Conservation (phyloP, 2,888 invertebrate genomes). For the Globia sparganii region DNA sequence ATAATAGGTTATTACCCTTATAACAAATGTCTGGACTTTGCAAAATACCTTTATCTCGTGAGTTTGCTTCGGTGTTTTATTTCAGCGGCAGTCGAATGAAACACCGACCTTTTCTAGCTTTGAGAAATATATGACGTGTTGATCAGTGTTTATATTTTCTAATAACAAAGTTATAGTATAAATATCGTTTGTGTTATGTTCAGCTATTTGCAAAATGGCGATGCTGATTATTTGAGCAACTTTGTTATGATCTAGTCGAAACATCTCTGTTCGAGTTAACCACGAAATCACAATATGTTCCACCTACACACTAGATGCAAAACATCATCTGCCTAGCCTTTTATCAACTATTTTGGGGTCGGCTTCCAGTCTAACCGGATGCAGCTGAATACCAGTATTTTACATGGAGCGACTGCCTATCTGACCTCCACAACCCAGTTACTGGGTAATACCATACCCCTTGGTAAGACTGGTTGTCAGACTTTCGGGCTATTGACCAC, state of each 20-base stretch:
- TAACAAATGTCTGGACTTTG: too few relatives aligned
- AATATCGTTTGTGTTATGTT: background rate
- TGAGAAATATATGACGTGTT: background rate
- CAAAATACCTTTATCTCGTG: background rate
- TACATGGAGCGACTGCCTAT: too few relatives aligned
- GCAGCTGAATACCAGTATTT: too few relatives aligned
- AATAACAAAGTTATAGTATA: background rate
- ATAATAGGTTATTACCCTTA: background rate
- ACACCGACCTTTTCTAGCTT: too few relatives aligned
- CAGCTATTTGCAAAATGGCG: background rate
- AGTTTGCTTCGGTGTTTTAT: background rate
- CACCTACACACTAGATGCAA: background rate
- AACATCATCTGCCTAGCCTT: too few relatives aligned
- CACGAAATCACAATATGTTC: too few relatives aligned
- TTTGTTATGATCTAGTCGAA: background rate
- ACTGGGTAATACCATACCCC: too few relatives aligned
- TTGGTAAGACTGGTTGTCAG: too few relatives aligned
- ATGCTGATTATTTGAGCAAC: background rate
- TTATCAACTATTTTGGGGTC: too few relatives aligned
- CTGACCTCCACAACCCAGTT: too few relatives aligned
- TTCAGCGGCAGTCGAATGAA: background rate
- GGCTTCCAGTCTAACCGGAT: too few relatives aligned
- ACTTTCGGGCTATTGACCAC: too few relatives aligned
- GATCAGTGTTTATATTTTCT: background rate
- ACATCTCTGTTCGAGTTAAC: background rate